Conservation (phyloP, 2,113 vertebrate genomes). For the Cynocephalus volans region DNA sequence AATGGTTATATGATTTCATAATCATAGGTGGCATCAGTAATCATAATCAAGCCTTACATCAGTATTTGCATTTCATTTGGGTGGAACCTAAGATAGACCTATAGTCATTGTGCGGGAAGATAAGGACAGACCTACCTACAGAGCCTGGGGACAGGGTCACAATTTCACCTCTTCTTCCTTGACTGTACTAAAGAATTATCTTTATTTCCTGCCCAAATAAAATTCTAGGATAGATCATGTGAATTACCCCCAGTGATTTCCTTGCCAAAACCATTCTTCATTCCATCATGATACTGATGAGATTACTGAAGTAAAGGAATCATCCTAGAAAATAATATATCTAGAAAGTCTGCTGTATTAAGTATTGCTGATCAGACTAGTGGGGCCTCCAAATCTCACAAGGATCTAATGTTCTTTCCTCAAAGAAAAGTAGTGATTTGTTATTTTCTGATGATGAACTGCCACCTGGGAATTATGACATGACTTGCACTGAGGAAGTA, state of each 20-base stretch:
- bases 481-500: not conserved
- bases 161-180: not conserved
- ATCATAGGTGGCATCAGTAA: not conserved
- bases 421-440: not conserved
- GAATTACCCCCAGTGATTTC: not conserved
- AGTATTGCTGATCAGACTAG: not conserved
- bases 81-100: not conserved
- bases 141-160: not conserved
- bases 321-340: not conserved
- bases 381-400: not conserved
- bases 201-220: not conserved
- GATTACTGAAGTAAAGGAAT: not conserved
- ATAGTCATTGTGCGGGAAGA: not conserved
- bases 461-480: not conserved
- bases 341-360: not conserved
- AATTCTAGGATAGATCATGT: slow-evolving; percentile 19
- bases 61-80: not conserved
- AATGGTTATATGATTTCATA: not conserved
- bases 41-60: not conserved
- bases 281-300: not conserved
- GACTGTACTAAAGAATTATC: not conserved
- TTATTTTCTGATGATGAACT: slow-evolving; percentile 48
- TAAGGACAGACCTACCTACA: not conserved
- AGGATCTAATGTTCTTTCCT: not conserved
- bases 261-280: not conserved